phyloP scores from a whole-genome alignment of 2,797 vertebrate species.

The Chelmon rostratus region DNA sequence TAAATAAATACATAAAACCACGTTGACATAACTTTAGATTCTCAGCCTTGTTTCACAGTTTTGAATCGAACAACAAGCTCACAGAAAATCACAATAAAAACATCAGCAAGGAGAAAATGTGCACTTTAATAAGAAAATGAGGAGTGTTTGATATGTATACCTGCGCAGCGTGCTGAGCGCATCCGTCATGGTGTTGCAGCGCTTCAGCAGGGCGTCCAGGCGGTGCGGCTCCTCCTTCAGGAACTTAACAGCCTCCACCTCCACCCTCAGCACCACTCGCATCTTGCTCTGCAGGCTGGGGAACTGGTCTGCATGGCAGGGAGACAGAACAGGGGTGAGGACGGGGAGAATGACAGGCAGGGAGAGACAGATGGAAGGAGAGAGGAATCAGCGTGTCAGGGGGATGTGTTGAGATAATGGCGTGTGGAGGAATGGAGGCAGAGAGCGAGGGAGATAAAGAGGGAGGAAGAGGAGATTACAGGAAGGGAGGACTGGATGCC shows the following conservation, averaged over 20 bases:
- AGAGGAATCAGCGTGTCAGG: background rate
- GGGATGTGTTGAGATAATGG: conserved; percentile 19
- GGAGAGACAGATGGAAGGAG: background rate
- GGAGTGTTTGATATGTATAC: conserved; percentile 43
- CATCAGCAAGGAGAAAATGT: background rate
- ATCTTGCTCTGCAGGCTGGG: conserved; percentile 97
- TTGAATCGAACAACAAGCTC: background rate
- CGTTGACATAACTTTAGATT: no score
- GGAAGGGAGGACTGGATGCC: conserved; percentile 7
- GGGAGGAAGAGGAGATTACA: conserved; percentile 17
- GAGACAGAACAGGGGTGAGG: background rate
- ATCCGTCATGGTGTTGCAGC: conserved; percentile 93
- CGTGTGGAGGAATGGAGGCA: background rate
- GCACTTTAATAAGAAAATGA: conserved; percentile 8
- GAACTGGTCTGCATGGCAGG: conserved; percentile 89
- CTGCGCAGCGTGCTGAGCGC: conserved; percentile 78
- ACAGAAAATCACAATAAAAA: background rate
- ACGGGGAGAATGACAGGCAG: no score
- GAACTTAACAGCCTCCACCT: conserved; percentile 98
- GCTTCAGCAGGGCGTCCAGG: conserved; percentile 94
- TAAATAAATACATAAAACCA: no score
- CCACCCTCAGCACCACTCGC: conserved; percentile 95
- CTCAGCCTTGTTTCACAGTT: no score
- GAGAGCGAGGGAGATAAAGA: background rate
- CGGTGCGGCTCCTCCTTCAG: conserved; percentile 96